Evolutionary conservation across 2,888 invertebrate genomes (phyloP).

Genomic region (Phalera bucephala): DNA sequence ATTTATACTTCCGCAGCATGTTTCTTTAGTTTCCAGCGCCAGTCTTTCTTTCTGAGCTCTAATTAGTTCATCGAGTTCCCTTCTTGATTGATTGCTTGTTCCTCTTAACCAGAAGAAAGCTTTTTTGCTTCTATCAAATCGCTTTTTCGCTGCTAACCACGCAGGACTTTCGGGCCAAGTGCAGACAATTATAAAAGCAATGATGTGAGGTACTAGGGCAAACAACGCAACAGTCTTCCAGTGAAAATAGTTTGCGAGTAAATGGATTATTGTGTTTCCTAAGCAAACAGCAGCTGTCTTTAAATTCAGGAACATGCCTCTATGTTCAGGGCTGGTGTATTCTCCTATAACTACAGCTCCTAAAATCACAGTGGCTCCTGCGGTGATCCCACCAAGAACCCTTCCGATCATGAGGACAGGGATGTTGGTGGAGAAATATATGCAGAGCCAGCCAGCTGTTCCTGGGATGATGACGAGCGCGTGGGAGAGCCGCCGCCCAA

Average conservation of each 20-base stretch:
- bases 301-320: constrained; percentile 49
- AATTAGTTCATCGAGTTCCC: constrained; percentile 39
- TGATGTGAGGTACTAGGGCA: constrained; percentile 26
- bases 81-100: constrained; percentile 25
- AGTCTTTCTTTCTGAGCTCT: constrained; percentile 32
- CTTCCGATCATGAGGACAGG: constrained; percentile 38
- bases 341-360: constrained; percentile 55
- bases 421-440: constrained; percentile 37
- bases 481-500: constrained; percentile 36
- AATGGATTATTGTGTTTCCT: constrained; percentile 40
- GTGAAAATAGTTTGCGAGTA: constrained; percentile 33
- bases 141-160: constrained; percentile 76
- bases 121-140: constrained; percentile 65
- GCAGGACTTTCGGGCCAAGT: constrained; percentile 84
- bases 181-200: constrained; percentile 44
- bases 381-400: constrained; percentile 47
- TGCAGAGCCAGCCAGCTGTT: constrained; percentile 41
- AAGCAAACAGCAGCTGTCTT: constrained; percentile 41
- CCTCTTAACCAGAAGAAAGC: constrained; percentile 80
- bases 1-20: neutral
- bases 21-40: neutral
- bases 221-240: constrained; percentile 44
- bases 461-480: constrained; percentile 23
- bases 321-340: constrained; percentile 44
- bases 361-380: constrained; percentile 65